Conservation (phyloP, 1,140 invertebrate genomes). For the Prorops nasuta region DNA sequence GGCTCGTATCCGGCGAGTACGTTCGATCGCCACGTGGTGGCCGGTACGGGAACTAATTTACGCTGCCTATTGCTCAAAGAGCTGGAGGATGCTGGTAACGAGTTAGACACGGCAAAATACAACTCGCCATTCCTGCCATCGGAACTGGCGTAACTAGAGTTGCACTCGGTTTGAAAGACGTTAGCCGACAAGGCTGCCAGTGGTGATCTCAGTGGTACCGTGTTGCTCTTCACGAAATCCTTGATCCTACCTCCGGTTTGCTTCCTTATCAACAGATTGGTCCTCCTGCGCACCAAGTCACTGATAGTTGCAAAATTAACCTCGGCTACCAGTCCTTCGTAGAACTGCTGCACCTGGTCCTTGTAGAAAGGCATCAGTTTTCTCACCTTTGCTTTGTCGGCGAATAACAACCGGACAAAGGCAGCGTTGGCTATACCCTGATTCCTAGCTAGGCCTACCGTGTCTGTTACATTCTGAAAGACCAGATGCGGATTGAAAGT, state of each 20-base stretch:
- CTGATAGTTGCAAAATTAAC: conserved; percentile 77
- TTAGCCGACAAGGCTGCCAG: conserved; percentile 76
- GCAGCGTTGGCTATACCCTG: conserved; percentile 72
- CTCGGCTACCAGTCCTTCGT: conserved; percentile 80
- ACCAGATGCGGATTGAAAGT: conserved; percentile 85
- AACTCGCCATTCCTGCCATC: conserved; percentile 77
- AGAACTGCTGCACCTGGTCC: conserved; percentile 80
- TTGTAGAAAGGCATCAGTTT: conserved; percentile 82
- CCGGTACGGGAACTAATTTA: conserved; percentile 76
- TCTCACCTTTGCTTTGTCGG: conserved; percentile 69
- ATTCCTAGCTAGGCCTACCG: conserved; percentile 58
- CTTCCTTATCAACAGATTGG: conserved; percentile 75
- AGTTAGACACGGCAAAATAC: conserved; percentile 79
- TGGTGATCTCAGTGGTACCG: conserved; percentile 68
- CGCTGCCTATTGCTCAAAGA: conserved; percentile 75
- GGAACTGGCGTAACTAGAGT: conserved; percentile 67
- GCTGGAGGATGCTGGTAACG: too few species aligned
- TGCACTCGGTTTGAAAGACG: conserved; percentile 78
- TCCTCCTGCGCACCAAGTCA: conserved; percentile 72
- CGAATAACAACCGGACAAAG: conserved; percentile 76
- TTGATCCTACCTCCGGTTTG: conserved; percentile 74
- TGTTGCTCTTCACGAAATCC: conserved; percentile 73
- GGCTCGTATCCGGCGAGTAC: conserved; percentile 82
- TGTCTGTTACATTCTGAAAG: conserved; percentile 79
- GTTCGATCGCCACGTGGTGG: conserved; percentile 71